Conservation (phyloP, 2,797 vertebrate species). For the Muscicapa striata region DNA sequence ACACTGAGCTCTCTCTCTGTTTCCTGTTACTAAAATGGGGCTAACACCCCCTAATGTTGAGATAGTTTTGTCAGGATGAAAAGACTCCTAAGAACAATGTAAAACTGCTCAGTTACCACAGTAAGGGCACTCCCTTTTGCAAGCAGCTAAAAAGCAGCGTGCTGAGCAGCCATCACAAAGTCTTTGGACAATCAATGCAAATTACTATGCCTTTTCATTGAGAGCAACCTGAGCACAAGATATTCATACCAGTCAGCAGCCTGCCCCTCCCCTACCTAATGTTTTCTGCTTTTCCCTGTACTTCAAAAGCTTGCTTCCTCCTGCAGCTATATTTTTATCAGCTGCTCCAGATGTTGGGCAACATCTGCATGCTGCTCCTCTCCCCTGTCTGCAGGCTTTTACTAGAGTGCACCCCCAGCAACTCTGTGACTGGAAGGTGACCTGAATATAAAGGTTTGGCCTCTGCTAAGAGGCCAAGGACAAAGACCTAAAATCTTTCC, state of each 20-base stretch:
- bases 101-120: not conserved
- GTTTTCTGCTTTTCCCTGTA: not conserved
- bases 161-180: not conserved
- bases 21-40: not conserved
- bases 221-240: not conserved
- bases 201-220: not conserved
- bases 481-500: not conserved
- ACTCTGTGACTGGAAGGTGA: not conserved
- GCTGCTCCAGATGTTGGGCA: not conserved
- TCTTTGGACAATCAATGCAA: not conserved
- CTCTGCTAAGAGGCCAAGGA: not conserved
- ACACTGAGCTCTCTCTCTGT: not conserved
- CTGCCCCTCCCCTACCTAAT: not conserved
- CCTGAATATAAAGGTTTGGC: not conserved
- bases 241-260: not conserved
- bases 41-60: not conserved
- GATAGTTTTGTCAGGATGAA: not conserved
- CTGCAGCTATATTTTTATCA: not conserved
- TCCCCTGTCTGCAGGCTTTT: not conserved
- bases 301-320: not conserved
- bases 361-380: not conserved
- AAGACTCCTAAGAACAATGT: fast-evolving
- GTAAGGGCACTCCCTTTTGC: not conserved
- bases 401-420: not conserved
- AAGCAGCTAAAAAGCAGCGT: not conserved